phyloP scores from a whole-genome alignment of 2,888 invertebrate genomes.

The Boloria selene region DNA sequence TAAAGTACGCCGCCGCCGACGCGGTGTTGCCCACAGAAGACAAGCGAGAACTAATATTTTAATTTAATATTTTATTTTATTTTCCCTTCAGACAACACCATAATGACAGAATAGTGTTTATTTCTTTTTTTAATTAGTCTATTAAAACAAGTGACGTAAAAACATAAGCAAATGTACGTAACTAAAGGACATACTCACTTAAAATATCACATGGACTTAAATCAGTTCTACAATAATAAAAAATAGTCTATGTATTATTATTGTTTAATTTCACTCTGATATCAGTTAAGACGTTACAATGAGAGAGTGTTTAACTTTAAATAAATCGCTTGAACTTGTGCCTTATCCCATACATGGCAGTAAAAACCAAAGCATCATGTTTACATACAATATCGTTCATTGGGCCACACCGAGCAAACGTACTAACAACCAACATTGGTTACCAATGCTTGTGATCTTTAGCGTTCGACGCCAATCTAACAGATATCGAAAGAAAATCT shows the following conservation, averaged over 20 bases:
- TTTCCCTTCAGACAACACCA: no score
- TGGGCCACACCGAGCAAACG: slow-evolving; percentile 61
- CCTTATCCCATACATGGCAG: slow-evolving; percentile 43
- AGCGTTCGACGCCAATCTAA: slow-evolving; percentile 31
- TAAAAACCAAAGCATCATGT: slow-evolving; percentile 54
- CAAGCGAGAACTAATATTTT: background rate
- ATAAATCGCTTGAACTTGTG: slow-evolving; percentile 32
- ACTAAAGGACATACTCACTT: no score
- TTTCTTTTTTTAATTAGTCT: no score
- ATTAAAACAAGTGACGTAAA: no score
- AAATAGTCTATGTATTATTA: no score
- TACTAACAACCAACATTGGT: slow-evolving; percentile 36
- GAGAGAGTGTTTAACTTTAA: background rate
- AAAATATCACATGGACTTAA: no score
- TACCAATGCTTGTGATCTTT: slow-evolving; percentile 28
- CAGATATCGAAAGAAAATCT: background rate
- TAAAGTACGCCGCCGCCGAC: slow-evolving; percentile 48
- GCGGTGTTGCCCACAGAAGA: slow-evolving; percentile 26
- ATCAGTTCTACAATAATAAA: no score
- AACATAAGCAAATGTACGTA: no score
- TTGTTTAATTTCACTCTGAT: no score
- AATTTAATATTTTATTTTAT: background rate
- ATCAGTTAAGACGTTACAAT: background rate
- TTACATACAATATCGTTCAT: slow-evolving; percentile 76
- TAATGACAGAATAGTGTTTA: no score